phyloP scores from a whole-genome alignment of 2,888 invertebrate species.

The Prenolepis imparis region DNA sequence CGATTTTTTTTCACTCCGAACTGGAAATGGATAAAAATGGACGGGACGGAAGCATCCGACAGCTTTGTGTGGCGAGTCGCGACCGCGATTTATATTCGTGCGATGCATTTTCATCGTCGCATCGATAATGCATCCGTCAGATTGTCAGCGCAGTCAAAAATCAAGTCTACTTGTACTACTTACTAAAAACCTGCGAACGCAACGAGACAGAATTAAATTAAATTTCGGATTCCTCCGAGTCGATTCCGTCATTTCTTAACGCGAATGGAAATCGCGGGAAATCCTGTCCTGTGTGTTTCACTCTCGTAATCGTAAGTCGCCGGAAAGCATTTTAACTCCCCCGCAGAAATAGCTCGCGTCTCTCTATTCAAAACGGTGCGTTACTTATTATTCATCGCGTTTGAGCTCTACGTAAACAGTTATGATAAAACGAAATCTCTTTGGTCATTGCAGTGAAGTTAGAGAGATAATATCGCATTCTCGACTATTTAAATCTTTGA shows the following conservation, averaged over 20 bases:
- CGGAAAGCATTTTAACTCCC: constrained; percentile 28
- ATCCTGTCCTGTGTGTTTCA: constrained; percentile 22
- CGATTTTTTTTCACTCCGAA: constrained; percentile 48
- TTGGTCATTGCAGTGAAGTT: not conserved
- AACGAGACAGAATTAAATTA: constrained; percentile 46
- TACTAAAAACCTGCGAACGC: constrained; percentile 20
- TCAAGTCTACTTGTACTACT: constrained; percentile 47
- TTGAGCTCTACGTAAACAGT: constrained; percentile 16
- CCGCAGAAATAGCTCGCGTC: constrained; percentile 12
- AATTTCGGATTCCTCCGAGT: not conserved
- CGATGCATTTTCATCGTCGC: constrained; percentile 51
- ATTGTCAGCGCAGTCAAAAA: constrained; percentile 46
- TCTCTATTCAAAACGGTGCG: constrained; percentile 11
- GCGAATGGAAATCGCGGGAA: constrained; percentile 1
- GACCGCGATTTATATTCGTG: constrained; percentile 54
- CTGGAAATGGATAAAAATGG: constrained; percentile 62
- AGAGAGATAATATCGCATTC: constrained; percentile 29
- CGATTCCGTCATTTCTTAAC: constrained; percentile 4
- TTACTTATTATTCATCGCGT: constrained; percentile 47
- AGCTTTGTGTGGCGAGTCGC: constrained; percentile 49
- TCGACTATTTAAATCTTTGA: not conserved
- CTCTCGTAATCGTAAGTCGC: constrained; percentile 30
- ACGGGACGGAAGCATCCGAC: constrained; percentile 41
- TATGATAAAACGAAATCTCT: constrained; percentile 13
- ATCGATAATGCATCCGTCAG: constrained; percentile 58